Conservation (phyloP, 2,888 invertebrate species). For the Drosophila macrospina region DNA sequence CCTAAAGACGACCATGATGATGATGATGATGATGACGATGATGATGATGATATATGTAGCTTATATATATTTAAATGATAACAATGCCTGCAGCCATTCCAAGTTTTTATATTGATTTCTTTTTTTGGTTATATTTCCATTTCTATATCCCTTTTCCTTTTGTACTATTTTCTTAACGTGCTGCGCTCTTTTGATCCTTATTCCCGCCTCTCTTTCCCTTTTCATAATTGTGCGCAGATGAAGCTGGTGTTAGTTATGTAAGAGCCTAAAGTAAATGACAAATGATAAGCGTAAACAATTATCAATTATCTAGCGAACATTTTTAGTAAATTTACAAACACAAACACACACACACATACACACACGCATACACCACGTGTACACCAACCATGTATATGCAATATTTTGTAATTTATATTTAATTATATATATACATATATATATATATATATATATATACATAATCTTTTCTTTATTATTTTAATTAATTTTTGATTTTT, state of each 20-base stretch:
- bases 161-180: conserved; percentile 34
- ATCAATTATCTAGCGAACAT: conserved; percentile 42
- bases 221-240: conserved; percentile 7
- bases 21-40: conserved; percentile 1
- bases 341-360: conserved; percentile 8
- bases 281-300: conserved; percentile 19
- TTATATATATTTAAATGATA: conserved; percentile 3
- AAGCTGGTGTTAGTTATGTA: conserved; percentile 56
- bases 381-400: conserved; percentile 30
- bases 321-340: conserved; percentile 52
- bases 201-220: conserved; percentile 2
- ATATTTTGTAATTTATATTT: conserved; percentile 52
- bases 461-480: conserved; percentile 2
- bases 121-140: background rate
- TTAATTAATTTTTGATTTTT: conserved; percentile 25
- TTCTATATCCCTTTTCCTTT: conserved; percentile 4
- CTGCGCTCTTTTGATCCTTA: conserved; percentile 21
- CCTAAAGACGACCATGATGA: background rate
- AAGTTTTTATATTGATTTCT: conserved; percentile 5
- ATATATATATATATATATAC: too few species aligned
- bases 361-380: conserved; percentile 3
- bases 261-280: conserved; percentile 24
- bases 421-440: too few species aligned
- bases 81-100: conserved; percentile 29
- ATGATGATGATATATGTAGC: background rate